Conservation (phyloP, 2,113 vertebrate genomes). For the Zonotrichia leucophrys region DNA sequence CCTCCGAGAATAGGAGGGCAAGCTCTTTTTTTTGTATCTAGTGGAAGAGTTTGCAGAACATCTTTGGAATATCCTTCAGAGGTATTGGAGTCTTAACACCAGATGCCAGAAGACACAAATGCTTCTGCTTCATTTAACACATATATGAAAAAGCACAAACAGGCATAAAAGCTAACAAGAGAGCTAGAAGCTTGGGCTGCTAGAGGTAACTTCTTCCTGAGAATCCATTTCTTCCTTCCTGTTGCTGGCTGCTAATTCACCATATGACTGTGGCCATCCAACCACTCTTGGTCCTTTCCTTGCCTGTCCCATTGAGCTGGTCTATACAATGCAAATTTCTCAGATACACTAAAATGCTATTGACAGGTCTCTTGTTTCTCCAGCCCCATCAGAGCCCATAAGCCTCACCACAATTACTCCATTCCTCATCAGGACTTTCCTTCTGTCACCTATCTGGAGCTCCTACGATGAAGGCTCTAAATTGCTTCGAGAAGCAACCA, state of each 20-base stretch:
- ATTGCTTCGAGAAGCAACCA: not conserved
- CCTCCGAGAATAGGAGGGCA: not conserved
- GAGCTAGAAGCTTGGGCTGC: not conserved
- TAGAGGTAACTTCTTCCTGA: not conserved
- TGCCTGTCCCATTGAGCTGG: not conserved
- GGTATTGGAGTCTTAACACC: not conserved
- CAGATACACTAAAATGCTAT: not conserved
- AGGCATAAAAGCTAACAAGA: not conserved
- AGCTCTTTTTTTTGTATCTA: not conserved
- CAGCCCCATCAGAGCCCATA: not conserved
- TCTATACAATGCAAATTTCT: not conserved
- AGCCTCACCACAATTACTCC: fast-evolving
- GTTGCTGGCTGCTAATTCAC: not conserved
- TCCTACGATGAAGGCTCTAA: not conserved
- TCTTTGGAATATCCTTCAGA: not conserved
- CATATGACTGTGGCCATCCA: not conserved
- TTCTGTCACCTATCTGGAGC: not conserved
- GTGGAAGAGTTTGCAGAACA: not conserved
- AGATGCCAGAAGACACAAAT: not conserved
- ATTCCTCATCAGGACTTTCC: not conserved
- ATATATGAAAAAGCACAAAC: not conserved
- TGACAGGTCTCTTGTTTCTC: not conserved
- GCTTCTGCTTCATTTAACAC: not conserved
- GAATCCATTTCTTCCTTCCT: not conserved
- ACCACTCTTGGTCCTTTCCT: not conserved